These are phyloP conservation scores for Eucidaris tribuloides DNA, from an alignment of 35 echinoderm and acorn worm species.

Conservation along the genomic window DNA sequence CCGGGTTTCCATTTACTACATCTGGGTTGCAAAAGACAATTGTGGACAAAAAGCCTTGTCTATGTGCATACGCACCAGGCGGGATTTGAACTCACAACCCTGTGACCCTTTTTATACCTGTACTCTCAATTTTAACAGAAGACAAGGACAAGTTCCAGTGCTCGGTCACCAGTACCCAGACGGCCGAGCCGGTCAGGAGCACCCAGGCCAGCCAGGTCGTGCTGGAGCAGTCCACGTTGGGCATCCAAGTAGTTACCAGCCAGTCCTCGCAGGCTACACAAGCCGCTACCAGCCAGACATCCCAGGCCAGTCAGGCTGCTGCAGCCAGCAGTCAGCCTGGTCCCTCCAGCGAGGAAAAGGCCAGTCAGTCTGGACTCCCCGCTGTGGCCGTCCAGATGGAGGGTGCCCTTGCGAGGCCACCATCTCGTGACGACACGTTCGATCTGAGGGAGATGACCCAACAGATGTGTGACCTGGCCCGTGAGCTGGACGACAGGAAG, in stretches of 20 bases:
- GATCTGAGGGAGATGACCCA: slow-evolving; percentile 70
- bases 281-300: slow-evolving; percentile 1
- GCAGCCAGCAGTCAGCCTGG: not conserved
- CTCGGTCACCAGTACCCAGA: not conserved
- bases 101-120: too few relatives aligned
- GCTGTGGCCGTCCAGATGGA: slow-evolving; percentile 21
- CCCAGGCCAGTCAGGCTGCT: not conserved
- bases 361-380: slow-evolving; percentile 43
- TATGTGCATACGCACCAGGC: too few relatives aligned
- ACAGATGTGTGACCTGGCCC: slow-evolving; percentile 60
- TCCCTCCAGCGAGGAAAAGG: slow-evolving; percentile 3
- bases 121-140: too few relatives aligned
- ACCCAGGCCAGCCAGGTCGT: not conserved
- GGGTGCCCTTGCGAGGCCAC: not conserved
- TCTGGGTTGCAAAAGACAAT: too few relatives aligned
- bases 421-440: slow-evolving; percentile 66
- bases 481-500: slow-evolving; percentile 67
- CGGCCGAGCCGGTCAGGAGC: not conserved
- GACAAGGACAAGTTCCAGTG: too few relatives aligned
- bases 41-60: too few relatives aligned
- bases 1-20: too few relatives aligned
- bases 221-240: not conserved
- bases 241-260: not conserved
- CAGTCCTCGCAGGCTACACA: not conserved
- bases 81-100: too few relatives aligned